phyloP scores from a whole-genome alignment of 2,888 invertebrate species.

The Pollenia amentaria region DNA sequence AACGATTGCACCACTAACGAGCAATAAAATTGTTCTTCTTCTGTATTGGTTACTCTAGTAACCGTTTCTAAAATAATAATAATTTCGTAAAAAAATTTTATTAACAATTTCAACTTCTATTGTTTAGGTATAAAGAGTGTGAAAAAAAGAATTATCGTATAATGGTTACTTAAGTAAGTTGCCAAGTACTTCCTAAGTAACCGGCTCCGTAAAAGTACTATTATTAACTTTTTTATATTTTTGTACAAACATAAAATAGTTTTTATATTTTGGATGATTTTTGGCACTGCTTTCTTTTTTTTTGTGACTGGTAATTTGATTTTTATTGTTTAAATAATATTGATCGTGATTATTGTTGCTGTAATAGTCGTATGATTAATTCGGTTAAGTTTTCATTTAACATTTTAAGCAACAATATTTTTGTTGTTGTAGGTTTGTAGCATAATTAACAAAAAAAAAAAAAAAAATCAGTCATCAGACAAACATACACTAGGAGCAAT shows the following conservation, averaged over 20 bases:
- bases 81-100: too few species aligned
- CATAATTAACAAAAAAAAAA: not conserved
- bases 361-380: slow-evolving; percentile 13
- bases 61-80: too few species aligned
- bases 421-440: slow-evolving; percentile 1
- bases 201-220: too few species aligned
- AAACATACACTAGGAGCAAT: not conserved
- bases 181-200: too few species aligned
- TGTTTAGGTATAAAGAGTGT: too few species aligned
- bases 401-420: not conserved
- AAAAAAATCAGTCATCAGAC: not conserved
- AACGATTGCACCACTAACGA: too few species aligned
- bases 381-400: not conserved
- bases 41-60: too few species aligned
- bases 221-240: not conserved
- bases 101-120: too few species aligned
- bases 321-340: slow-evolving; percentile 27
- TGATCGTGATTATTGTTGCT: slow-evolving; percentile 45
- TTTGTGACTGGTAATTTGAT: slow-evolving; percentile 1
- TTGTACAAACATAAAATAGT: not conserved
- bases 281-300: slow-evolving; percentile 49
- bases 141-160: too few species aligned
- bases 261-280: not conserved
- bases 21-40: too few species aligned
- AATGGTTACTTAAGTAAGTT: too few species aligned